Evolutionary conservation across 1,140 invertebrate genomes (phyloP).

Genomic region (Pinna nobilis): DNA sequence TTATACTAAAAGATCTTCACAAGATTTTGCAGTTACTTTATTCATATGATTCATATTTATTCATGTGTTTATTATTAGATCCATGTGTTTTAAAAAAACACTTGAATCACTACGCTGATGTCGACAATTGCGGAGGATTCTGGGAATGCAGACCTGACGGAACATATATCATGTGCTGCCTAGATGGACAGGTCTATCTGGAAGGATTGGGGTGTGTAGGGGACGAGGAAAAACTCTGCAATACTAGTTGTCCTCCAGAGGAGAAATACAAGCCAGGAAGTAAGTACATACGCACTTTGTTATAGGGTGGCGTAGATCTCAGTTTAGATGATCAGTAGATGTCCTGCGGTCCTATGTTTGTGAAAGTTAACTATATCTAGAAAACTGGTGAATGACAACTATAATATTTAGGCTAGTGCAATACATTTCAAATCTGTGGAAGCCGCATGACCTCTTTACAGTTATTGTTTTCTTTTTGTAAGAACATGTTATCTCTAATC

Average conservation of each 20-base stretch:
- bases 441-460: too few relatives aligned
- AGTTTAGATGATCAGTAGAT: neutral
- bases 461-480: too few relatives aligned
- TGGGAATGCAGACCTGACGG: conserved; percentile 39
- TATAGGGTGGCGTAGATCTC: neutral
- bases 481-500: too few relatives aligned
- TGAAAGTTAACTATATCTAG: too few relatives aligned
- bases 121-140: conserved; percentile 28
- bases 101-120: neutral
- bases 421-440: too few relatives aligned
- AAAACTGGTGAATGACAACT: too few relatives aligned
- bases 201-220: conserved; percentile 6
- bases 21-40: too few relatives aligned
- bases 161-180: conserved; percentile 30
- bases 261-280: conserved; percentile 9
- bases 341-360: too few relatives aligned
- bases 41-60: too few relatives aligned
- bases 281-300: conserved; percentile 24
- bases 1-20: too few relatives aligned
- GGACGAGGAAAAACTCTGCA: neutral
- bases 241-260: conserved; percentile 5
- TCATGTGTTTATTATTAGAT: neutral
- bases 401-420: too few relatives aligned
- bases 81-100: neutral
- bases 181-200: conserved; percentile 20